Conservation (phyloP, 92 coral and sea anemone species). For the Zoanthus sociatus region DNA sequence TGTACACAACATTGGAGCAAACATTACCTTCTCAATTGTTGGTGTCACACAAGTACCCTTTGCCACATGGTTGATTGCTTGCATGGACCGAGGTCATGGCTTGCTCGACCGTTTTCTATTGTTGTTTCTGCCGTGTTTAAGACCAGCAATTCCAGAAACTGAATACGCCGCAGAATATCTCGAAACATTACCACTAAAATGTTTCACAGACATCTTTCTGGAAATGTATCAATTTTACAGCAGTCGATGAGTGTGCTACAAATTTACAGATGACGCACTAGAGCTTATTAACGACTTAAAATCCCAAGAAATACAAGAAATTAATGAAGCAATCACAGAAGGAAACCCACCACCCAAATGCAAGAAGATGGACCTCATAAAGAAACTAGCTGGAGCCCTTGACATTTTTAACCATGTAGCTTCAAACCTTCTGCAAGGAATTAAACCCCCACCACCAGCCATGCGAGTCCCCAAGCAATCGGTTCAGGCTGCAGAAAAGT, state of each 20-base stretch:
- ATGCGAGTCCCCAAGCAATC: not conserved
- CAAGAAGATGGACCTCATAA: slow-evolving; percentile 60
- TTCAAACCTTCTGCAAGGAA: slow-evolving; percentile 41
- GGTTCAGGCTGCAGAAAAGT: slow-evolving; percentile 36
- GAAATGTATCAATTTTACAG: slow-evolving; percentile 55
- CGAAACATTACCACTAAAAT: slow-evolving; percentile 35
- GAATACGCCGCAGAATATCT: slow-evolving; percentile 49
- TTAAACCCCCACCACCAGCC: slow-evolving; percentile 51
- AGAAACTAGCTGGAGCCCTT: slow-evolving; percentile 57
- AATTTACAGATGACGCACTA: slow-evolving; percentile 53
- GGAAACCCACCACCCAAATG: slow-evolving; percentile 66
- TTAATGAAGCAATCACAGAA: slow-evolving; percentile 65
- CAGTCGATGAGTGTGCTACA: slow-evolving; percentile 31
- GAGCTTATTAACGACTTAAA: slow-evolving; percentile 40
- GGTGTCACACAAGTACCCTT: slow-evolving; percentile 58
- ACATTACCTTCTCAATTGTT: slow-evolving; percentile 57
- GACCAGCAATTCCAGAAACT: slow-evolving; percentile 59
- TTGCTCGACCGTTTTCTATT: slow-evolving; percentile 62
- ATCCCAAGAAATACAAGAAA: slow-evolving; percentile 49
- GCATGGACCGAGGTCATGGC: slow-evolving; percentile 75
- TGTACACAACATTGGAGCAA: slow-evolving; percentile 49
- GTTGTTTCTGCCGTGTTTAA: slow-evolving; percentile 56
- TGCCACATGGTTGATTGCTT: slow-evolving; percentile 58
- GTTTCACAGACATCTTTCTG: slow-evolving; percentile 65
- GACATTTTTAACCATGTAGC: slow-evolving; percentile 62